phyloP scores from a whole-genome alignment of 2,113 vertebrate genomes.

The Desmodus rotundus region DNA sequence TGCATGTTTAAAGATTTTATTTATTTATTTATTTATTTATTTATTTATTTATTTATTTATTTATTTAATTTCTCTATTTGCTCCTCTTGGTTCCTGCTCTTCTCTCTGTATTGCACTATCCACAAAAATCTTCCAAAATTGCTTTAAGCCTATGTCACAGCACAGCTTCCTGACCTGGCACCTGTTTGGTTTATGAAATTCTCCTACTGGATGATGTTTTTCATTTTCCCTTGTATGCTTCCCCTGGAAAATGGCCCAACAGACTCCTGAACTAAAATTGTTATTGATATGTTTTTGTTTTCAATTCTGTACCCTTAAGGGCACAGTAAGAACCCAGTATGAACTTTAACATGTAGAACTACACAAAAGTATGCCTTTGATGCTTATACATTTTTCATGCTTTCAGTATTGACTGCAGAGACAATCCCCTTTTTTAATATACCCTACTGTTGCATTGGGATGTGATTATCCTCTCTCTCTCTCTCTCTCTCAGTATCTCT shows the following conservation, averaged over 20 bases:
- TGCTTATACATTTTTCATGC: not conserved
- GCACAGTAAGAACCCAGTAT: not conserved
- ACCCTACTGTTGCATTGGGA: not conserved
- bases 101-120: not conserved
- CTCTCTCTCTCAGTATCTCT: not conserved
- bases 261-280: not conserved
- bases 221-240: not conserved
- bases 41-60: not conserved
- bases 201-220: not conserved
- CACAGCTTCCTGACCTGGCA: not conserved
- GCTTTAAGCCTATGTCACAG: not conserved
- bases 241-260: not conserved
- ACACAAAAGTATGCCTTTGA: not conserved
- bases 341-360: not conserved
- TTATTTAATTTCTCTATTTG: not conserved
- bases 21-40: not conserved
- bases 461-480: not conserved
- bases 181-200: not conserved
- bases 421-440: not conserved
- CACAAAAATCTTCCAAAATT: not conserved
- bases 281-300: not conserved
- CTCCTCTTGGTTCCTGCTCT: not conserved
- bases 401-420: not conserved
- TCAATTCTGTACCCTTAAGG: not conserved
- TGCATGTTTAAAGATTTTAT: not conserved